Percentiles rank a stretch among this genome's conserved stretches.
Evolutionary conservation across 2,113 vertebrate species (phyloP).

Genomic region (Addax nasomaculatus): DNA sequence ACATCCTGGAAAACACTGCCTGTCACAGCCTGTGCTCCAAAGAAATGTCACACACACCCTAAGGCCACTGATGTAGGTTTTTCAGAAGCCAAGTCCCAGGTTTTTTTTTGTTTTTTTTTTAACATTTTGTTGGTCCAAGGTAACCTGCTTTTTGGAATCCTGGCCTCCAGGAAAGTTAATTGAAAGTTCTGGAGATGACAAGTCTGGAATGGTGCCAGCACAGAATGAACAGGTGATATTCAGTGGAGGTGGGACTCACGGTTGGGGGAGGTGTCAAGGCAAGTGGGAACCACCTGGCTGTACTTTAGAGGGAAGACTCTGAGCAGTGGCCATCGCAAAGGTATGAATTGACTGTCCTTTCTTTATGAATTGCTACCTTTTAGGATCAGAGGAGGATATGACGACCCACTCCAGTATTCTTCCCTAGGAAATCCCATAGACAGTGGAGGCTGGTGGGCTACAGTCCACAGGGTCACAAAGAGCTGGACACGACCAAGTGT

Average conservation of each 20-base stretch:
- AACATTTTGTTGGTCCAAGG: background rate
- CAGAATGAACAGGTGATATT: fast-evolving
- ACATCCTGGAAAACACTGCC: background rate
- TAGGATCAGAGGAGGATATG: background rate
- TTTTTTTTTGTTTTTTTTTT: background rate
- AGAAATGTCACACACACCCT: background rate
- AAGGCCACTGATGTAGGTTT: background rate
- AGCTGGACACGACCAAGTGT: background rate
- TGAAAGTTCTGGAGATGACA: background rate
- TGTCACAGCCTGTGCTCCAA: background rate
- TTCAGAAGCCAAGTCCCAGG: background rate
- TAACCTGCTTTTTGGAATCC: background rate
- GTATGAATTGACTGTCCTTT: fast-evolving
- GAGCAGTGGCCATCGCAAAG: background rate
- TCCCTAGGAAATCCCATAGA: background rate
- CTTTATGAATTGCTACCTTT: background rate
- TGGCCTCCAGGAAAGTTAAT: background rate
- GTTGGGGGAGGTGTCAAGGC: too few species aligned
- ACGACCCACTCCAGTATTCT: background rate
- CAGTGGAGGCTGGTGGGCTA: background rate
- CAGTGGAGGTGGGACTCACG: background rate
- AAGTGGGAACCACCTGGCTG: background rate
- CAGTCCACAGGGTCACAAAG: background rate
- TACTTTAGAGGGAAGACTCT: background rate
- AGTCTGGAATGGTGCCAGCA: background rate